Conservation (phyloP, 2,797 vertebrate genomes). For the Schizothorax lantsangensis region DNA sequence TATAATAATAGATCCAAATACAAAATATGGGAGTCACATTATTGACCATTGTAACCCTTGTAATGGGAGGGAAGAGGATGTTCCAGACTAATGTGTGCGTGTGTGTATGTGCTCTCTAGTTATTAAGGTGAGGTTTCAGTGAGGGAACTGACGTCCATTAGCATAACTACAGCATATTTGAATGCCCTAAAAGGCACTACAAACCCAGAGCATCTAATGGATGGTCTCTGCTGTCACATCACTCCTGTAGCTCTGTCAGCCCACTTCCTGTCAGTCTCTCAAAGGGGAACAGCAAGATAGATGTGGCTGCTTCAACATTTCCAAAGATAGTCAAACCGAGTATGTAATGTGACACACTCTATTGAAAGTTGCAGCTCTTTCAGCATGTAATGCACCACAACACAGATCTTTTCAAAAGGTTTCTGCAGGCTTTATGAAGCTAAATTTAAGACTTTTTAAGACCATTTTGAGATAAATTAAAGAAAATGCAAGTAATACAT, state of each 20-base stretch:
- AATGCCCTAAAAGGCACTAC: slow-evolving; percentile 60
- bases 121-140: slow-evolving; percentile 47
- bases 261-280: slow-evolving; percentile 18
- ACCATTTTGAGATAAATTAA: no score
- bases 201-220: slow-evolving; percentile 44
- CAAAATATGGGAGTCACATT: not conserved
- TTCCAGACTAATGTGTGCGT: slow-evolving; percentile 33
- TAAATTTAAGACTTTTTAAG: not conserved
- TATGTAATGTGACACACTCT: not conserved
- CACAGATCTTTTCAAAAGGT: not conserved
- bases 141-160: slow-evolving; percentile 61
- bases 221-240: slow-evolving; percentile 50
- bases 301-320: not conserved
- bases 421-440: not conserved
- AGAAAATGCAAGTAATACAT: no score
- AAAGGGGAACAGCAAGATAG: not conserved
- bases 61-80: not conserved
- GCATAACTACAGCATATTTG: slow-evolving; percentile 55
- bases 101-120: not conserved
- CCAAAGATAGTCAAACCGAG: not conserved
- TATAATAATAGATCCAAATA: not conserved
- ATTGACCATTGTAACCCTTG: slow-evolving; percentile 1
- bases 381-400: not conserved
- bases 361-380: not conserved
- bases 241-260: slow-evolving; percentile 40